A percentile compares a stretch with the other conserved stretches of the same genome.
phyloP scores from a whole-genome alignment of 2,797 vertebrate genomes.

The Mycteria americana region DNA sequence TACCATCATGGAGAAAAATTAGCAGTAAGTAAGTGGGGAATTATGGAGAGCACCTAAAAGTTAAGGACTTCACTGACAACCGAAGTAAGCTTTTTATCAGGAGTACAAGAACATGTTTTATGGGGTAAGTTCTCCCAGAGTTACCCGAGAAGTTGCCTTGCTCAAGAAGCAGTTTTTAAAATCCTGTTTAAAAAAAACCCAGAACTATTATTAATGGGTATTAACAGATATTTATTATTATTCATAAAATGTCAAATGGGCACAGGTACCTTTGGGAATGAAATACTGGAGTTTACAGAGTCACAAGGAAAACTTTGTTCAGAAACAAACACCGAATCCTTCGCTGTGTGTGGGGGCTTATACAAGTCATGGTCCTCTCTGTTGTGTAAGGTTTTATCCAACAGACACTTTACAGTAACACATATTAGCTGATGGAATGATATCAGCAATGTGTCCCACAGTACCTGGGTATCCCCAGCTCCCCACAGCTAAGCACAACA shows the following conservation, averaged over 20 bases:
- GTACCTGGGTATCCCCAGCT: background rate
- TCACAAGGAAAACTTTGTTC: background rate
- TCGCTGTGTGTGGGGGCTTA: rapidly evolving
- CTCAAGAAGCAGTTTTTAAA: background rate
- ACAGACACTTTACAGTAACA: background rate
- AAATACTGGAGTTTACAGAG: background rate
- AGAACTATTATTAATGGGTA: background rate
- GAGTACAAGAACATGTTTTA: background rate
- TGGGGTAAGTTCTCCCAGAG: background rate
- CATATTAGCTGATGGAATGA: background rate
- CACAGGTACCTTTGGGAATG: background rate
- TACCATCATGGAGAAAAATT: background rate
- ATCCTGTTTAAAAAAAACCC: background rate
- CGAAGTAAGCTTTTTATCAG: background rate
- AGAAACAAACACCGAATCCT: background rate
- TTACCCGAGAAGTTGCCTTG: background rate
- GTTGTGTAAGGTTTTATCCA: background rate
- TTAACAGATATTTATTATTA: background rate
- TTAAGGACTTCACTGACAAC: background rate
- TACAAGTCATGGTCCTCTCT: background rate
- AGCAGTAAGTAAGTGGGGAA: background rate
- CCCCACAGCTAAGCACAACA: background rate
- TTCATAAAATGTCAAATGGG: background rate
- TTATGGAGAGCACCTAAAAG: background rate
- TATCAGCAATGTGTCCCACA: background rate